Conservation (phyloP, 2,113 vertebrate genomes). For the Mustelus asterias region DNA sequence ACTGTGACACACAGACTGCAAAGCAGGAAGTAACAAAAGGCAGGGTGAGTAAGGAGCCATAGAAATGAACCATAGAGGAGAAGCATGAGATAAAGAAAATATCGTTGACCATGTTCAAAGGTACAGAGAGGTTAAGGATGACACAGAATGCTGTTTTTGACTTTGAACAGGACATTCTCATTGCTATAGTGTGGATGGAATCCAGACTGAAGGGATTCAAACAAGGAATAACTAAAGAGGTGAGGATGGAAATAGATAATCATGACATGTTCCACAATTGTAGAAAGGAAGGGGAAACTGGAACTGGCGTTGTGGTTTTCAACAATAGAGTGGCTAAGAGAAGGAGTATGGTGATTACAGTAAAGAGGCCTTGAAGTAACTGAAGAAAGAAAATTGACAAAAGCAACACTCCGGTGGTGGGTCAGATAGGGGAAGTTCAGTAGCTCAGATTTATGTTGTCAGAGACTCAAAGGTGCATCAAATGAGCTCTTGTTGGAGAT, state of each 20-base stretch:
- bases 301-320: background rate
- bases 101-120: too few relatives aligned
- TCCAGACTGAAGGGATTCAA: background rate
- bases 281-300: background rate
- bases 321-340: background rate
- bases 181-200: background rate
- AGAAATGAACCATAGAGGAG: too few relatives aligned
- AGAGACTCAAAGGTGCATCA: background rate
- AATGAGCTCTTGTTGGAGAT: background rate
- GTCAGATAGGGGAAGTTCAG: background rate
- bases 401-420: background rate
- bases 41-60: too few relatives aligned
- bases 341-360: background rate
- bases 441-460: background rate
- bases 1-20: too few relatives aligned
- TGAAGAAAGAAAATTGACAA: background rate
- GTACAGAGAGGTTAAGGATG: too few relatives aligned
- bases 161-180: background rate
- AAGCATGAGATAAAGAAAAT: too few relatives aligned
- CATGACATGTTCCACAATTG: background rate
- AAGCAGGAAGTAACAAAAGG: too few relatives aligned
- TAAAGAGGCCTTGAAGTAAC: background rate
- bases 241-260: background rate
- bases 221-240: background rate
- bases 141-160: too few relatives aligned